Evolutionary conservation across 2,888 invertebrate species (phyloP), one percentile per base, ranked within the genome.

Genomic region (Anarsia innoxiella): DNA sequence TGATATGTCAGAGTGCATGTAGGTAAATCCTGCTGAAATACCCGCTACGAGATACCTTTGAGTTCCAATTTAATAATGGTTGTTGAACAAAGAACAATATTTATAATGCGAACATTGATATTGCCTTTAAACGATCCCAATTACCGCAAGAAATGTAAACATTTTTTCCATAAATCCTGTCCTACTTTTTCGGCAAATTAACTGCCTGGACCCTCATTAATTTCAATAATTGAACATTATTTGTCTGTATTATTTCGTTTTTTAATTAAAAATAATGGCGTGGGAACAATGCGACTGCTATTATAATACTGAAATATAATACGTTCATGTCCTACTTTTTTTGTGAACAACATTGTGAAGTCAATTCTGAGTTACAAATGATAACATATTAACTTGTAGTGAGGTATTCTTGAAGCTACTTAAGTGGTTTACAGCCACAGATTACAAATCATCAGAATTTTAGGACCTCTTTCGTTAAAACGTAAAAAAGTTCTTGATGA

Each of bases 211-310:
- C 14, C 10, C 33, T 33, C 33, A 33, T 33, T 33, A 33, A 33
- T 33, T 33, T 33, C 14, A 33, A 33, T 33, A 33, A 33, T 33
- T 30, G 30, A 14, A 15, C 30, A 30, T 30, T 30, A 30, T 30
- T 30, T 26, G 33, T 26, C 26, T 26, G 33, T 33, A 26, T 26
- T 33, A 33, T 33, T 26, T 26, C 33, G 26, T 15, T 26, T 25
- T 23, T 25, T 23, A 33, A 33, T 33, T 33, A 26, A 33, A 15
- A 33, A 26, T 33, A 33, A 33, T 33, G 15, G 25, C 10, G 11
- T 15, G 3, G 12, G 27, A 27, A 27, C 11, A 27, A 27, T 27
- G 27, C n/a, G 8, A 9, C 25, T 25, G 25, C n/a, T 25, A 25
- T 25, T 25, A 25, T 25, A 9, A 3, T 19, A n/a, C 3, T 9